Evolutionary conservation across 2,888 invertebrate genomes (phyloP).

Genomic region (Tetropium fuscum): DNA sequence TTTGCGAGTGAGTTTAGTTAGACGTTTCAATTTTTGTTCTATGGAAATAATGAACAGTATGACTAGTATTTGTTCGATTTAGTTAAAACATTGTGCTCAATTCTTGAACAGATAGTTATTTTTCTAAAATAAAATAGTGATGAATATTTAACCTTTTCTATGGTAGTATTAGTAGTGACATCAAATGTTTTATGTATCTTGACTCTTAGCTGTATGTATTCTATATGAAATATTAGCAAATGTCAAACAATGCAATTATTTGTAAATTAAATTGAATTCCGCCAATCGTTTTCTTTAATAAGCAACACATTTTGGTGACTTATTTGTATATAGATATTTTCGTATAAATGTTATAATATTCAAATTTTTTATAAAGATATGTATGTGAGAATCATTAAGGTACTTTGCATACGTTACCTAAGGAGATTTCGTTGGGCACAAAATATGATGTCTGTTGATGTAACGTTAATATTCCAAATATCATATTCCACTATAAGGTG

Average conservation of each 20-base stretch:
- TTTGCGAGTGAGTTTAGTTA: not conserved
- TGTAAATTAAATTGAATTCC: not conserved
- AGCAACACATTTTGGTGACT: not conserved
- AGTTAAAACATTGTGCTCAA: slow-evolving; percentile 7
- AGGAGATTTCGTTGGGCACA: slow-evolving; percentile 33
- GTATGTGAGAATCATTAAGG: no score
- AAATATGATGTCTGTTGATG: slow-evolving; percentile 33
- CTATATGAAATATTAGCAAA: not conserved
- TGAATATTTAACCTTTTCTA: not conserved
- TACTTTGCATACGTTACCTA: not conserved
- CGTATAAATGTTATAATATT: slow-evolving; percentile 14
- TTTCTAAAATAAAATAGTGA: slow-evolving; percentile 1
- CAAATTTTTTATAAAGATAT: slow-evolving; percentile 14
- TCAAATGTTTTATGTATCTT: not conserved
- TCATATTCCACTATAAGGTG: slow-evolving; percentile 39
- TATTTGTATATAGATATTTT: slow-evolving; percentile 20
- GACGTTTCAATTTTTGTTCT: not conserved
- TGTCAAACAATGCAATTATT: not conserved
- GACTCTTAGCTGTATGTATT: not conserved
- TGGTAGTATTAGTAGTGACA: not conserved
- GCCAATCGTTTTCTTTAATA: not conserved
- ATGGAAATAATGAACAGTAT: not conserved
- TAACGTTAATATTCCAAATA: slow-evolving; percentile 34
- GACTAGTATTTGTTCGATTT: not conserved
- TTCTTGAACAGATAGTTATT: slow-evolving; percentile 5